Percentiles rank a stretch among this genome's conserved stretches.
Evolutionary conservation across 2,797 vertebrate species (phyloP).

Genomic region (Takifugu rubripes): DNA sequence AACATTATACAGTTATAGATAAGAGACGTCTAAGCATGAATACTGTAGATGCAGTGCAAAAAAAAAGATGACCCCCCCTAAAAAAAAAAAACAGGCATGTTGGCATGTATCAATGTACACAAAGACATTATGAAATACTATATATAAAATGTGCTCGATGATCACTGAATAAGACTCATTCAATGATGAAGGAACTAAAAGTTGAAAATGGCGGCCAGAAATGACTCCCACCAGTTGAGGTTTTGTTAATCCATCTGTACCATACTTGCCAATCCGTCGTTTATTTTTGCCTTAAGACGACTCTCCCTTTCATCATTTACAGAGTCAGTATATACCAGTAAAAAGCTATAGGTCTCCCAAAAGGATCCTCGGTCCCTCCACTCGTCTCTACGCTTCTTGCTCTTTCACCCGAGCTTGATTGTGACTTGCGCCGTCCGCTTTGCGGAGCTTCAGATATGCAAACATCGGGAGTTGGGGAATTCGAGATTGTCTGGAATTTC

Average conservation of each 20-base stretch:
- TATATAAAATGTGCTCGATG: slow-evolving; percentile 67
- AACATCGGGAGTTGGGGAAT: slow-evolving; percentile 55
- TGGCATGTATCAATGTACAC: slow-evolving; percentile 54
- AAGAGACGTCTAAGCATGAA: slow-evolving; percentile 76
- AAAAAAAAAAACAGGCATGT: slow-evolving; percentile 37
- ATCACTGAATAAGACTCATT: slow-evolving; percentile 44
- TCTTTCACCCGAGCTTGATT: slow-evolving; percentile 65
- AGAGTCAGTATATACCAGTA: slow-evolving; percentile 49
- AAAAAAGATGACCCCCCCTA: slow-evolving; percentile 56
- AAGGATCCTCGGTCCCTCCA: slow-evolving; percentile 50
- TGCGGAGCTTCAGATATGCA: slow-evolving; percentile 63
- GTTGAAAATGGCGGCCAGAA: slow-evolving; percentile 57
- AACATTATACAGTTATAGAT: slow-evolving; percentile 76
- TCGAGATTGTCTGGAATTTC: slow-evolving; percentile 54
- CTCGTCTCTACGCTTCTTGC: slow-evolving; percentile 30
- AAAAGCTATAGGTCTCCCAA: slow-evolving; percentile 35
- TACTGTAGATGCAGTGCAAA: slow-evolving; percentile 79
- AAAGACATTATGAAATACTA: slow-evolving; percentile 59
- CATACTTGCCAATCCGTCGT: slow-evolving; percentile 29
- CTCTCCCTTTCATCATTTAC: slow-evolving; percentile 46
- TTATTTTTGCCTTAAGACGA: slow-evolving; percentile 42
- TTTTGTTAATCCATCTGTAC: slow-evolving; percentile 52
- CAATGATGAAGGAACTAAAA: slow-evolving; percentile 30
- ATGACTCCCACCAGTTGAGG: slow-evolving; percentile 65
- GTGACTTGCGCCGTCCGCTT: slow-evolving; percentile 74